Evolutionary conservation across 2,113 vertebrate species (phyloP).

Genomic region (Perca schrenkii): DNA sequence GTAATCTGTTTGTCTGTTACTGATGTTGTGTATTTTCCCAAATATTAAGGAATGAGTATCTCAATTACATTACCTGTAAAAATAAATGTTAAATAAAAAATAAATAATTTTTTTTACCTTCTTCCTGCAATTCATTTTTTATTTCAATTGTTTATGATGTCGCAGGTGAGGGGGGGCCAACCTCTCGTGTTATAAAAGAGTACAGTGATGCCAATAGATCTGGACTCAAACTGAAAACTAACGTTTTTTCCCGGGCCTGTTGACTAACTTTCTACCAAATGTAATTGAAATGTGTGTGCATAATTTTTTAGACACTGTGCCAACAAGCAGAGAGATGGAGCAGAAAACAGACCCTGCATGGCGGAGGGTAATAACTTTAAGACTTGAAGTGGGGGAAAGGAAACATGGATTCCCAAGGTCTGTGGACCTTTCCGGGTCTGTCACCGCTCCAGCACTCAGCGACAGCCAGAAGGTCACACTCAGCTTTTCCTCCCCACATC

Average conservation of each 20-base stretch:
- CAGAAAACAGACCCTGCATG: neutral
- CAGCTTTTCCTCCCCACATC: slow-evolving; percentile 18
- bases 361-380: neutral
- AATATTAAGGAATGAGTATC: no score
- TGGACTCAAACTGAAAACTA: neutral
- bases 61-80: no score
- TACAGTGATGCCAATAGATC: neutral
- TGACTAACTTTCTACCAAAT: neutral
- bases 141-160: neutral
- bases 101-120: no score
- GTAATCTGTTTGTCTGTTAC: no score
- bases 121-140: neutral
- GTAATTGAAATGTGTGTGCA: neutral
- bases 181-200: neutral
- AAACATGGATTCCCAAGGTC: neutral
- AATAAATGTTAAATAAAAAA: no score
- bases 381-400: neutral
- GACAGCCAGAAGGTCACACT: slow-evolving; percentile 30
- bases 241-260: neutral
- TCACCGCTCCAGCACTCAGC: slow-evolving; percentile 28
- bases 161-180: neutral
- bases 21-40: no score
- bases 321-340: neutral
- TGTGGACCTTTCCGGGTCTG: slow-evolving; percentile 3
- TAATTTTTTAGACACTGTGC: neutral